A percentile compares a stretch with the other conserved stretches of the same genome.
Evolutionary conservation across 2,797 vertebrate species (phyloP).

Genomic region (Balearica regulorum): DNA sequence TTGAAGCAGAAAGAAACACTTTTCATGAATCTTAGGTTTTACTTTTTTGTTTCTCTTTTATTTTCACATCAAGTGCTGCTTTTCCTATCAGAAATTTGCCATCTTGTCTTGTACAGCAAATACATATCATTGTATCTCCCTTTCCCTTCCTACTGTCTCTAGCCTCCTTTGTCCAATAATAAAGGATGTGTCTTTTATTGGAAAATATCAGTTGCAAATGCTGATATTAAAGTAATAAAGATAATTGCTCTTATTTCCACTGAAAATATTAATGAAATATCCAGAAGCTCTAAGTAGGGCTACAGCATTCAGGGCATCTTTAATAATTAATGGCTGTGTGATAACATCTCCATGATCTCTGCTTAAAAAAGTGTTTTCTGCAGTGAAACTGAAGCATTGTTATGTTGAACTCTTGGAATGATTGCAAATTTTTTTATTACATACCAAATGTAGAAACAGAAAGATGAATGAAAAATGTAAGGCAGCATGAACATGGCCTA

Average conservation of each 20-base stretch:
- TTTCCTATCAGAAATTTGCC: neutral
- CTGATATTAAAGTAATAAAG: constrained; percentile 25
- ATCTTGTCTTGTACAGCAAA: neutral
- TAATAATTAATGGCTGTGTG: constrained; percentile 22
- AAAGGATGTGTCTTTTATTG: neutral
- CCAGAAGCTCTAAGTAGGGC: neutral
- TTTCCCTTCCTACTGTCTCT: neutral
- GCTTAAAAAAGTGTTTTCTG: neutral
- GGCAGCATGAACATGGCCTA: neutral
- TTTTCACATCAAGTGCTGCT: neutral
- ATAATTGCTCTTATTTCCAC: constrained; percentile 1
- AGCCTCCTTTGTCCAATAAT: neutral
- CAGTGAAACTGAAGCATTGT: neutral
- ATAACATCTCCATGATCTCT: neutral
- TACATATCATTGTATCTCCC: neutral
- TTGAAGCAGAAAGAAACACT: neutral
- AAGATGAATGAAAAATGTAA: neutral
- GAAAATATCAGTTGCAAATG: neutral
- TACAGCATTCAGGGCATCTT: constrained; percentile 13
- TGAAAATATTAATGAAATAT: constrained; percentile 15
- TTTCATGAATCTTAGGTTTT: neutral
- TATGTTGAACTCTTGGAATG: neutral
- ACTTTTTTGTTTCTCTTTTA: neutral
- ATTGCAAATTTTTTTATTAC: neutral
- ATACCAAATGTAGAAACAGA: neutral